Conservation (phyloP, 2,797 vertebrate genomes). For the Crenichthys baileyi region DNA sequence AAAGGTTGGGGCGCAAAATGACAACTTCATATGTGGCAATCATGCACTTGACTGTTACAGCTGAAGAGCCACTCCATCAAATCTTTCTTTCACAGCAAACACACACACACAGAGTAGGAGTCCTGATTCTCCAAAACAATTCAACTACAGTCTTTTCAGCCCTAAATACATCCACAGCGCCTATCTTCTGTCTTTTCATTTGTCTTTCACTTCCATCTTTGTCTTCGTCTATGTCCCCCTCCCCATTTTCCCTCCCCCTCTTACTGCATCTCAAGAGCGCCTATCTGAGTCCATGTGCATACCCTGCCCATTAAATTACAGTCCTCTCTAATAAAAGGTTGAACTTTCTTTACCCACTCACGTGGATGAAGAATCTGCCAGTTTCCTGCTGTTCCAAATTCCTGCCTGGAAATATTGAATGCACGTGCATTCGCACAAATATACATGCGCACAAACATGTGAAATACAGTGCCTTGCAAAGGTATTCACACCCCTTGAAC, state of each 20-base stretch:
- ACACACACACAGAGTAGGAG: conserved; percentile 15
- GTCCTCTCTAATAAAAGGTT: conserved; percentile 89
- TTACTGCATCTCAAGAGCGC: conserved; percentile 50
- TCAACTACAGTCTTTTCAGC: conserved; percentile 32
- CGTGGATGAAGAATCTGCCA: conserved; percentile 84
- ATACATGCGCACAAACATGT: conserved; percentile 13
- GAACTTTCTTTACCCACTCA: conserved; percentile 87
- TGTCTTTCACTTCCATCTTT: conserved; percentile 62
- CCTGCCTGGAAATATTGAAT: conserved; percentile 71
- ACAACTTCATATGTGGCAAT: conserved; percentile 74
- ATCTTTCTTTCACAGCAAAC: conserved; percentile 31
- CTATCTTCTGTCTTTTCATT: conserved; percentile 58
- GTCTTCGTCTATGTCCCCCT: conserved; percentile 16
- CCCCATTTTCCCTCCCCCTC: conserved; percentile 17
- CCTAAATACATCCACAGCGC: conserved; percentile 48
- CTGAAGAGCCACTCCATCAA: conserved; percentile 68
- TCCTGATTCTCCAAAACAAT: conserved; percentile 47
- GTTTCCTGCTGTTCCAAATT: conserved; percentile 84
- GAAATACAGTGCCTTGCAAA: neutral
- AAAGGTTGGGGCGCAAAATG: conserved; percentile 82
- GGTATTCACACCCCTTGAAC: neutral
- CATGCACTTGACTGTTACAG: conserved; percentile 75
- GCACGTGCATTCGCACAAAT: conserved; percentile 5
- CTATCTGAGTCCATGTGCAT: conserved; percentile 69
- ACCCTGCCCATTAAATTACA: conserved; percentile 90